Conservation (phyloP, 2,113 vertebrate genomes). For the Myotis brandtii region DNA sequence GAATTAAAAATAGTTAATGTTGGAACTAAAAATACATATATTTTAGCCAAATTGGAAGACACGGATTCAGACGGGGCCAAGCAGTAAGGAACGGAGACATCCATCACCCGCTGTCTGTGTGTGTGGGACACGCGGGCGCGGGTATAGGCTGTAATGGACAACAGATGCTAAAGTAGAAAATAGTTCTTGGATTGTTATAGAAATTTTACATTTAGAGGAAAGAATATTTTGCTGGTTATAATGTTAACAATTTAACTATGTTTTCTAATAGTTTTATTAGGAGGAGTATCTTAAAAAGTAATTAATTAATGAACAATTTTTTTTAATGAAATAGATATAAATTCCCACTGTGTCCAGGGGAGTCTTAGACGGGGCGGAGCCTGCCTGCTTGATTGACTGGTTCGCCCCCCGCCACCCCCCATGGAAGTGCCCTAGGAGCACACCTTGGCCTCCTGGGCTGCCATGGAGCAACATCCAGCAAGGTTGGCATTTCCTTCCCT, state of each 20-base stretch:
- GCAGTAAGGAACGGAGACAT: constrained; percentile 24
- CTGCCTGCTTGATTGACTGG: constrained; percentile 69
- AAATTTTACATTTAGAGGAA: background rate
- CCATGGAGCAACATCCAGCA: constrained; percentile 75
- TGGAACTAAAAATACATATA: background rate
- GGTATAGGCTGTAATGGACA: background rate
- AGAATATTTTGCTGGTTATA: background rate
- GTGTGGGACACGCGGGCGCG: background rate
- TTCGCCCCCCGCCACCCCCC: constrained; percentile 41
- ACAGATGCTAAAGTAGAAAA: constrained; percentile 48
- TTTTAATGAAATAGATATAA: background rate
- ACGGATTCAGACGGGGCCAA: background rate
- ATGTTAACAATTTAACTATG: background rate
- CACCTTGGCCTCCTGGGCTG: constrained; percentile 81
- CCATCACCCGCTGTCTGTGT: constrained; percentile 18
- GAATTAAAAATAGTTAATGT: constrained; percentile 69
- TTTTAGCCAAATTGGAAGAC: constrained; percentile 50
- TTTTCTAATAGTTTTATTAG: background rate
- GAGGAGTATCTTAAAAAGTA: background rate
- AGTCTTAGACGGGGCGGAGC: constrained; percentile 71
- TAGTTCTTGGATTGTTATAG: background rate
- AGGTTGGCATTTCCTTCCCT: constrained; percentile 87
- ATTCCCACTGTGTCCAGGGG: background rate
- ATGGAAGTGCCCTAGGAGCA: constrained; percentile 72
- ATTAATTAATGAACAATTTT: background rate